Conservation (phyloP, 2,797 vertebrate genomes). For the Cossypha niveicapilla region DNA sequence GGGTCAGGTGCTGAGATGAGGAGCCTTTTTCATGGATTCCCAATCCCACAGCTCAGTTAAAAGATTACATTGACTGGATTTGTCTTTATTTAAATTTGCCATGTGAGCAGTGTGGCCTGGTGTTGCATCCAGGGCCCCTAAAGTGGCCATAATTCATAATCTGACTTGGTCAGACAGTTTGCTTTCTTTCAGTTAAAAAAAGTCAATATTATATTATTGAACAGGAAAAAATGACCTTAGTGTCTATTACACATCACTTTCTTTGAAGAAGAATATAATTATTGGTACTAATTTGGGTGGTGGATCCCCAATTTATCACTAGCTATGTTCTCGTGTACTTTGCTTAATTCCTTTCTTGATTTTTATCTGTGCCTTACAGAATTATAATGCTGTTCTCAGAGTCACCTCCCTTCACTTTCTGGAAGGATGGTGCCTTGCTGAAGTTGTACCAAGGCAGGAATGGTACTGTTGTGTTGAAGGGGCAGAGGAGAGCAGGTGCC, state of each 20-base stretch:
- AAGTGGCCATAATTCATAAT: conserved; percentile 4
- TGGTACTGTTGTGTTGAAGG: background rate
- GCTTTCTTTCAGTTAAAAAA: background rate
- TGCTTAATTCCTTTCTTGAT: background rate
- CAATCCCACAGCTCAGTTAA: background rate
- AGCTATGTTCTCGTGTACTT: background rate
- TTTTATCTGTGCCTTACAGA: background rate
- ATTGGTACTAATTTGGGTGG: conserved; percentile 8
- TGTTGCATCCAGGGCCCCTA: background rate
- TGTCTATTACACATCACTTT: background rate
- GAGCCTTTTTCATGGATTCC: background rate
- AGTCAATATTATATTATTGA: background rate
- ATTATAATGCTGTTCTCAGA: background rate
- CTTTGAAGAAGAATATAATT: conserved; percentile 25
- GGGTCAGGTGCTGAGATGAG: background rate
- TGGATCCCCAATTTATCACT: conserved; percentile 4
- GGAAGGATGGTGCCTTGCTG: background rate
- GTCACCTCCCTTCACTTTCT: background rate
- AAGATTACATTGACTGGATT: background rate
- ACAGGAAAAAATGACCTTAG: background rate
- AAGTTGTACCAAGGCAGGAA: background rate
- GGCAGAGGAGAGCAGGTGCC: background rate
- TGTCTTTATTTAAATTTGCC: conserved; percentile 10
- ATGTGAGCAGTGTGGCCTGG: background rate
- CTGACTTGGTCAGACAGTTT: background rate